phyloP scores from a whole-genome alignment of 2,888 invertebrate species.

The Colostygia pectinataria region DNA sequence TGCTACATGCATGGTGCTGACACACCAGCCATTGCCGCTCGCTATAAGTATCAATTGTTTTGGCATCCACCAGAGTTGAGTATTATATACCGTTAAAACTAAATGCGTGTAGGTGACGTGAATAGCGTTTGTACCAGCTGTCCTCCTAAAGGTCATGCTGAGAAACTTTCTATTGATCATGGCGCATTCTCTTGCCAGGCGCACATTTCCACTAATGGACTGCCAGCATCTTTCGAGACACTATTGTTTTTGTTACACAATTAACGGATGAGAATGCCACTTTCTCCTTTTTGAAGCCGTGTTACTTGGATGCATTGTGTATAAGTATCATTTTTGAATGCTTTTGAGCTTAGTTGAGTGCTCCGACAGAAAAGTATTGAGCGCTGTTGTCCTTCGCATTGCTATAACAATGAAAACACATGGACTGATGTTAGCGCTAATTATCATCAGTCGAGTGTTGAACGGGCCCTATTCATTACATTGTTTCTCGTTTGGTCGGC shows the following conservation, averaged over 20 bases:
- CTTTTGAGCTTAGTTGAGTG: too few relatives aligned
- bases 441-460: too few relatives aligned
- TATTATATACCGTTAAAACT: too few relatives aligned
- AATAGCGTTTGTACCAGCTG: constrained; percentile 3
- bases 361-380: too few relatives aligned
- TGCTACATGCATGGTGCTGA: not conserved
- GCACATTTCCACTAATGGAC: constrained; percentile 74
- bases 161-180: constrained; percentile 62
- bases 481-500: too few relatives aligned
- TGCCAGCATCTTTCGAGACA: constrained; percentile 55
- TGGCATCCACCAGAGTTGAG: too few relatives aligned
- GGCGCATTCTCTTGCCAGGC: constrained; percentile 60
- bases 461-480: too few relatives aligned
- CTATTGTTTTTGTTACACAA: constrained; percentile 68
- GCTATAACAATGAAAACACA: too few relatives aligned
- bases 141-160: not conserved
- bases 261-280: constrained; percentile 50
- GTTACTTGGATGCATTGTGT: constrained; percentile 41
- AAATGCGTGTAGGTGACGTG: too few relatives aligned
- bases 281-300: constrained; percentile 46
- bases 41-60: not conserved
- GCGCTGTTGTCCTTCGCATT: too few relatives aligned
- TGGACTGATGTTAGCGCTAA: too few relatives aligned
- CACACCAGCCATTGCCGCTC: not conserved
- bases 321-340: too few relatives aligned